Evolutionary conservation across 2,113 vertebrate genomes (phyloP).

Genomic region (Porphyrio hochstetteri): DNA sequence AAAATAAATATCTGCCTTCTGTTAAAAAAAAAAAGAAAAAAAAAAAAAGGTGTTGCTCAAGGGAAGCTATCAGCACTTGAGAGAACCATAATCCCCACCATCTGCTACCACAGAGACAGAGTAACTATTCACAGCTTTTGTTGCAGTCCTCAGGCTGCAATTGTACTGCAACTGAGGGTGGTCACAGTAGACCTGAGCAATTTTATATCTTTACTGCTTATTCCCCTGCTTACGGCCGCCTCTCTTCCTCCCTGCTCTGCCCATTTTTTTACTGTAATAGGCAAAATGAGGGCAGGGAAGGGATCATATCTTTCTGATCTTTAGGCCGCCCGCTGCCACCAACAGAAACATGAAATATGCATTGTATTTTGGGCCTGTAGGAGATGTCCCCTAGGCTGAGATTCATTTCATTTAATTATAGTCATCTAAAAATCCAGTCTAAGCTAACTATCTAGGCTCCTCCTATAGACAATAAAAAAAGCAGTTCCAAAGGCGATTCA

Average conservation of each 20-base stretch:
- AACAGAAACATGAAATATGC: constrained; percentile 23
- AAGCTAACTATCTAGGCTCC: neutral
- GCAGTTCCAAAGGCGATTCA: neutral
- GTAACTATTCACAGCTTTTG: constrained; percentile 62
- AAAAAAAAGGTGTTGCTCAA: constrained; percentile 35
- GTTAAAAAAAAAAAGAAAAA: neutral
- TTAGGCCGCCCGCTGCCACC: neutral
- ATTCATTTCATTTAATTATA: constrained; percentile 57
- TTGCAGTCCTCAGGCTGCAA: constrained; percentile 58
- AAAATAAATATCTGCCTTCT: constrained; percentile 27
- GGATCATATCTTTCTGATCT: constrained; percentile 27
- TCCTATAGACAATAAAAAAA: neutral
- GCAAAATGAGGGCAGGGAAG: constrained; percentile 47
- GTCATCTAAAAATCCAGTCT: neutral
- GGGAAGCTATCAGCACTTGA: constrained; percentile 54
- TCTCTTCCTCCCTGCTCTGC: constrained; percentile 15
- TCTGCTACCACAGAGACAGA: constrained; percentile 63
- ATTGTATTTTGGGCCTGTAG: constrained; percentile 22
- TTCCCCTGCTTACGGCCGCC: neutral
- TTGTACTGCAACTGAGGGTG: constrained; percentile 56
- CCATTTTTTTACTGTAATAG: constrained; percentile 48
- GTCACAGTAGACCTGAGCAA: constrained; percentile 51
- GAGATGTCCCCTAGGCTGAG: neutral
- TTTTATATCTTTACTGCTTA: constrained; percentile 52
- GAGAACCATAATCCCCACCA: constrained; percentile 55